Evolutionary conservation across 2,797 vertebrate species (phyloP).

Genomic region (Artibeus lituratus): DNA sequence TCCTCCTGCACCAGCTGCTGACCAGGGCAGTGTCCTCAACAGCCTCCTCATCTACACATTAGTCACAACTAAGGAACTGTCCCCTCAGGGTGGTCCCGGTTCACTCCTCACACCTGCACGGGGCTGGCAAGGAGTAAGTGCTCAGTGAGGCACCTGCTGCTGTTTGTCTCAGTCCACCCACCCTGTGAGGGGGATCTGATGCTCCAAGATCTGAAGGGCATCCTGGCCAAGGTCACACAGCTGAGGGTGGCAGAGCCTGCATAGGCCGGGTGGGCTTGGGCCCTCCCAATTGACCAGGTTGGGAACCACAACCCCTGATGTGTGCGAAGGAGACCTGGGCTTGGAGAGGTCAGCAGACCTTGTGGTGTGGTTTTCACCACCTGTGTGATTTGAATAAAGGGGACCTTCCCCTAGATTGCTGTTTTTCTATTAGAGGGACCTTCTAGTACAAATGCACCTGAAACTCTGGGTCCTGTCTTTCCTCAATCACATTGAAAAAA

Average conservation of each 20-base stretch:
- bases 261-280: no score
- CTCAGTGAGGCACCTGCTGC: background rate
- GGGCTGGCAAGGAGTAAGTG: background rate
- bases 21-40: accelerated
- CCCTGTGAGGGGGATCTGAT: background rate
- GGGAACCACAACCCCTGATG: no score
- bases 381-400: no score
- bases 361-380: no score
- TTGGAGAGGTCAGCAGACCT: background rate
- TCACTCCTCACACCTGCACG: background rate
- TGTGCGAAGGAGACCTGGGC: background rate
- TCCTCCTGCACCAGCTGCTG: background rate
- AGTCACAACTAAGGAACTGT: background rate
- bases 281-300: no score
- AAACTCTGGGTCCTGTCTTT: no score
- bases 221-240: background rate
- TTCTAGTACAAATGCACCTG: no score
- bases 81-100: background rate
- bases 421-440: no score
- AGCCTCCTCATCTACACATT: background rate
- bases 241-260: background rate
- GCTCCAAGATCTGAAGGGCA: background rate
- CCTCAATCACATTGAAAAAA: no score
- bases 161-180: background rate
- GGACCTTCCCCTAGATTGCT: no score